Base-by-base conservation (phyloP, 2,113 vertebrate genomes). In the Psophia crepitans region DNA sequence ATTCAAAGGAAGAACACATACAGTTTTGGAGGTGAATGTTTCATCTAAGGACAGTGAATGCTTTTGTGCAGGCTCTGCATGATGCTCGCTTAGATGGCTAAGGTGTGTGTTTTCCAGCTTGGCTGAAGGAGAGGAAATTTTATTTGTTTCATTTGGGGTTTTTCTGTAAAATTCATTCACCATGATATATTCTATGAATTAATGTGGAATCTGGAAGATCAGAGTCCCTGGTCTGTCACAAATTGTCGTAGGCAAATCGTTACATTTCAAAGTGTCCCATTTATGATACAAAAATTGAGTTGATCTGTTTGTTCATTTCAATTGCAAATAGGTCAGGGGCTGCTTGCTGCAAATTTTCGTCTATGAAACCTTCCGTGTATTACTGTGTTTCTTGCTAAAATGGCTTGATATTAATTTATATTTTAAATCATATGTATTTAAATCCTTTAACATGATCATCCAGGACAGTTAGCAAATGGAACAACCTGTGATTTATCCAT, bases 401-500 rank as follows among this genome's bases (percentile, higher is more conserved):
- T 35, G 17, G 17, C 35, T 95, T 76, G 8, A 44, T 87, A 87
- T 33, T 66, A 74, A 60, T 82, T 87, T 82, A 7, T 79, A 73
- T 82, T 89, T 95, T 49, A 64, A 94, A 76, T 73, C 82, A 22
- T 7, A 61, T 87, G 8, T 44, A 43, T 89, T 94, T 63, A 84
- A 94, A 57, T 69, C 9, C 27, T 89, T 84, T 69, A 75, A 41
- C 57, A 22, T 57, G 27, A 73, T 26, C 22, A 90, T 94, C 48
- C 79, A 49, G 68, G 70, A 94, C 82, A 70, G 61, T 92, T 78
- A 73, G 43, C 27, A 82, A 90, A 84, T 54, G 49, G 66, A 93
- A 70, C 22, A 94, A 88, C 73, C 95, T 94, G 76, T 87, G 82
- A 74, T 64, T 84, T 95, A 79, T 61, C 37, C 69, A 64, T 75